Percentiles rank a stretch among this genome's conserved stretches.
phyloP scores from a whole-genome alignment of 2,113 vertebrate genomes.

The Paracanthobrama guichenoti region DNA sequence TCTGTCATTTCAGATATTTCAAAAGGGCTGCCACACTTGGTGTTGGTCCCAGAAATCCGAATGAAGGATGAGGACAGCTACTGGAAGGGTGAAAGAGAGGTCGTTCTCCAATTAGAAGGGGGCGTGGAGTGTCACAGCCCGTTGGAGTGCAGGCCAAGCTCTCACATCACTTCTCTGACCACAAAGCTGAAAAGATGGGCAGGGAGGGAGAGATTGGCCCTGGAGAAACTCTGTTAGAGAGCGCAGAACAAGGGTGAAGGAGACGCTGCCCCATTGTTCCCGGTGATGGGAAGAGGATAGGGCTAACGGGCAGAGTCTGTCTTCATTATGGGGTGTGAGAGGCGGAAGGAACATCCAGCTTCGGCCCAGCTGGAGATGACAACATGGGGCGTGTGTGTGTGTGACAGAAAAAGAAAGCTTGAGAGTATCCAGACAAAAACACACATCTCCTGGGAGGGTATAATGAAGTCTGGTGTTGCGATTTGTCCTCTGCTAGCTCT shows the following conservation, averaged over 20 bases:
- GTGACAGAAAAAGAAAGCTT: not conserved
- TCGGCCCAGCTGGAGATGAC: constrained; percentile 28
- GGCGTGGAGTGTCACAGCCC: constrained; percentile 43
- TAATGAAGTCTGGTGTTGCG: constrained; percentile 44
- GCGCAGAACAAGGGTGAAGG: constrained; percentile 42
- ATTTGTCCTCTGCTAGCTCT: constrained; percentile 40
- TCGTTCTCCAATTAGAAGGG: constrained; percentile 46
- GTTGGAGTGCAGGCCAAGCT: constrained; percentile 40
- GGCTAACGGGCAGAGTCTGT: constrained; percentile 40
- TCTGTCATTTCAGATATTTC: not conserved
- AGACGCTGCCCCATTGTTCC: constrained; percentile 42
- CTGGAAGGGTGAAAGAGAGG: constrained; percentile 46
- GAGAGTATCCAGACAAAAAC: constrained; percentile 29
- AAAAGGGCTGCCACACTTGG: not conserved
- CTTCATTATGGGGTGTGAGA: constrained; percentile 52
- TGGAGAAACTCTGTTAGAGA: constrained; percentile 36
- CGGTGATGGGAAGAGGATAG: constrained; percentile 19
- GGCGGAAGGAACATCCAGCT: constrained; percentile 36
- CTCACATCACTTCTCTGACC: constrained; percentile 44
- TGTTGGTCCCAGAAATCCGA: not conserved
- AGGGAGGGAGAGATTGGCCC: constrained; percentile 34
- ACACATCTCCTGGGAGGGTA: constrained; percentile 25
- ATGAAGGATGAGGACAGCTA: constrained; percentile 42
- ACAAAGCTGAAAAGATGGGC: constrained; percentile 25
- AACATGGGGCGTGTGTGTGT: not conserved